A percentile compares a stretch with the other conserved stretches of the same genome.
phyloP scores from a whole-genome alignment of 92 coral and sea anemone genomes.

The Diadumene lineata region DNA sequence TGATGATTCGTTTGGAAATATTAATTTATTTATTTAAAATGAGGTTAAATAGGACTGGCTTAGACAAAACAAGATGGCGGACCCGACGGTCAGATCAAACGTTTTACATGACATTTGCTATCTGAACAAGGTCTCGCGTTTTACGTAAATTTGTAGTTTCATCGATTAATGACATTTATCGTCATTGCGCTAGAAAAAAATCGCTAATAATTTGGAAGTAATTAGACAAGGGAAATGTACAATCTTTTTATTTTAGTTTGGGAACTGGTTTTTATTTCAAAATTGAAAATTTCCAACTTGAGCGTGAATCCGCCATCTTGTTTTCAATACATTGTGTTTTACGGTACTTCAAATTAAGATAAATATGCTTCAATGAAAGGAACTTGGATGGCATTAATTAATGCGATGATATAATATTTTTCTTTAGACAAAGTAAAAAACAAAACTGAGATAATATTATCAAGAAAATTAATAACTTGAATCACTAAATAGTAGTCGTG shows the following conservation, averaged over 20 bases:
- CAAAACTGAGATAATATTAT: background rate
- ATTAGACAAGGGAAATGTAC: too few species aligned
- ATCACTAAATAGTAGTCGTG: background rate
- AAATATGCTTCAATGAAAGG: background rate
- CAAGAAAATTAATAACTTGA: background rate
- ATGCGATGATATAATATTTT: background rate
- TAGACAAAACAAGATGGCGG: background rate
- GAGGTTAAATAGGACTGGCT: background rate
- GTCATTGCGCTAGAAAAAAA: too few species aligned
- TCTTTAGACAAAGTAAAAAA: background rate
- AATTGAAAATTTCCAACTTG: too few species aligned
- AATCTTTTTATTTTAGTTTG: too few species aligned
- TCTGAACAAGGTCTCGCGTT: background rate
- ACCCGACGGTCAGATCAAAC: background rate
- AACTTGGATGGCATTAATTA: background rate
- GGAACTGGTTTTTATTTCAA: too few species aligned
- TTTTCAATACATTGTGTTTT: background rate
- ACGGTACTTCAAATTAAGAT: background rate
- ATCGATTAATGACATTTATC: too few species aligned
- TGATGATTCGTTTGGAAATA: background rate
- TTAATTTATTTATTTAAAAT: background rate
- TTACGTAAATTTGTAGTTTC: background rate
- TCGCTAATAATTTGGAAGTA: too few species aligned
- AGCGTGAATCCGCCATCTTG: conserved; percentile 14
- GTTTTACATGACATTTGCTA: background rate